These are phyloP conservation scores for Xylota segnis DNA, from an alignment of 2,888 invertebrate species.

Conservation along the genomic window DNA sequence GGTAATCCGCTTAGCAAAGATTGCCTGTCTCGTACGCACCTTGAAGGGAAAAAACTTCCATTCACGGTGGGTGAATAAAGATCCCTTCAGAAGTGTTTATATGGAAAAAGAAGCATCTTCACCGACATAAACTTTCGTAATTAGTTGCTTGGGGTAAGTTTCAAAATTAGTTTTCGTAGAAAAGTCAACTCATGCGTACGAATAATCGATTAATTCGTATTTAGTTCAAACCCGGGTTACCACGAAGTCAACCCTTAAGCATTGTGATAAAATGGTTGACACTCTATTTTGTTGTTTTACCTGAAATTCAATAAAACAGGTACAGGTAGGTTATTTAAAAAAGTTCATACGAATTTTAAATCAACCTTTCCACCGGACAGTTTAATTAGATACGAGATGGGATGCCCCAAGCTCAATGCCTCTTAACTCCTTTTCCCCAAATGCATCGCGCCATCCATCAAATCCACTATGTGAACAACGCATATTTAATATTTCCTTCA, in stretches of 20 bases:
- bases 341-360: neutral
- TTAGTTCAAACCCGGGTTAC: too few relatives aligned
- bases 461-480: neutral
- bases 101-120: neutral
- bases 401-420: neutral
- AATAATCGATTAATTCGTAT: conserved; percentile 14
- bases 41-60: neutral
- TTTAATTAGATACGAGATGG: conserved; percentile 1
- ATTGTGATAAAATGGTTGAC: neutral
- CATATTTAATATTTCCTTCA: conserved; percentile 16
- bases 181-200: conserved; percentile 21
- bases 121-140: conserved; percentile 34
- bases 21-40: neutral
- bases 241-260: neutral
- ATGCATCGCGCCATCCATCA: neutral
- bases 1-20: neutral
- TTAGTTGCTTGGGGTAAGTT: conserved; percentile 38
- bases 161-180: conserved; percentile 13
- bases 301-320: neutral
- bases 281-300: neutral
- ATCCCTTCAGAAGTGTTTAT: conserved; percentile 6
- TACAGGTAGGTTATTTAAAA: neutral
- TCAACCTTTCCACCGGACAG: neutral
- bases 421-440: neutral
- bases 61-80: neutral